Evolutionary conservation across 2,113 vertebrate species (phyloP).

Genomic region (Coracopsis vasa): DNA sequence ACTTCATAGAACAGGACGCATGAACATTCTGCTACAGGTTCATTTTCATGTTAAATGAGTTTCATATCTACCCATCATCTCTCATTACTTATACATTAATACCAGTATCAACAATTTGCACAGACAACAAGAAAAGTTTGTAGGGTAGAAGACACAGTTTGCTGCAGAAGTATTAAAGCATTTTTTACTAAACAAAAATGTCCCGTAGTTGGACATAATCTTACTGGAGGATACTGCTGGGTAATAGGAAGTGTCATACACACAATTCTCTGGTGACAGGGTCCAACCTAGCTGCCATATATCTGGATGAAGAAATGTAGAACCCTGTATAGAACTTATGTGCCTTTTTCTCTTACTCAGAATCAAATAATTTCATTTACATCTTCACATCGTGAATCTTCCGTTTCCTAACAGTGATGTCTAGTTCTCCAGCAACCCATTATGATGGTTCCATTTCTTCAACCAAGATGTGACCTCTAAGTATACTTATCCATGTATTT

Average conservation of each 20-base stretch:
- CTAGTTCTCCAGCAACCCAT: not conserved
- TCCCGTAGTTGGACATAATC: not conserved
- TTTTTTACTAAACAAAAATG: not conserved
- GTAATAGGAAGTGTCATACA: not conserved
- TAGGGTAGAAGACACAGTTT: not conserved
- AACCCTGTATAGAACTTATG: not conserved
- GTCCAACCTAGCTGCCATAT: not conserved
- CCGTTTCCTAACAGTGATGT: not conserved
- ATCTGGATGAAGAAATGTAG: not conserved
- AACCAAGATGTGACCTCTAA: not conserved
- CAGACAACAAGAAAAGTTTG: not conserved
- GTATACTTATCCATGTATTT: not conserved
- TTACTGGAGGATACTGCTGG: not conserved
- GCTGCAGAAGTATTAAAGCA: not conserved
- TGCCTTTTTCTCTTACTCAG: not conserved
- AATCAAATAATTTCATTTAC: not conserved
- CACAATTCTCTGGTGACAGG: rapidly evolving
- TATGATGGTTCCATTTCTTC: not conserved
- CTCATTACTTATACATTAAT: not conserved
- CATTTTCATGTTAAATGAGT: not conserved
- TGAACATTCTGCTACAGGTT: not conserved
- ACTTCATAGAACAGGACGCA: not conserved
- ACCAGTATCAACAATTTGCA: not conserved
- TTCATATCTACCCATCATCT: not conserved
- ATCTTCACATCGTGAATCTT: not conserved